These are phyloP conservation scores for Diabrotica undecimpunctata DNA, from an alignment of 1,140 invertebrate species.

Conservation along the genomic window DNA sequence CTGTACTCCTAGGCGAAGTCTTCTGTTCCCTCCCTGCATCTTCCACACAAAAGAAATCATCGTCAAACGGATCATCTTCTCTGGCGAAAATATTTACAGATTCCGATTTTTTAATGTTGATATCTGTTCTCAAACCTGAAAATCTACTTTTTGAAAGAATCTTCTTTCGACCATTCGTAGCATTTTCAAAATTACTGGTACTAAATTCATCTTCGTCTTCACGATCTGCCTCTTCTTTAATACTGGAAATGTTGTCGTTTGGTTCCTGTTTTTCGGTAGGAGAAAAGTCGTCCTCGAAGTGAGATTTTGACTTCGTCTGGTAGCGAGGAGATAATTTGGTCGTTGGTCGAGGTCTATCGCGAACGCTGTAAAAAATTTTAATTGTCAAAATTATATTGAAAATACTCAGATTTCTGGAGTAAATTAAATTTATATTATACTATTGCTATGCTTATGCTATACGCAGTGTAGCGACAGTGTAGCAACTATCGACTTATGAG, in stretches of 20 bases:
- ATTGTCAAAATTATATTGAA: background rate
- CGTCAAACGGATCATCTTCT: constrained; percentile 78
- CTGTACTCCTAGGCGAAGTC: constrained; percentile 28
- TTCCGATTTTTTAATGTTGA: constrained; percentile 68
- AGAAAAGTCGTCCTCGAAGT: constrained; percentile 73
- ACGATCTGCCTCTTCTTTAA: constrained; percentile 35
- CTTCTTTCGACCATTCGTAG: constrained; percentile 24
- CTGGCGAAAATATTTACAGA: constrained; percentile 82
- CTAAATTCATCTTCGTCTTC: constrained; percentile 36
- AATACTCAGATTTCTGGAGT: background rate
- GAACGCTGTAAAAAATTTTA: background rate
- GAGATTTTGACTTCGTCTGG: constrained; percentile 53
- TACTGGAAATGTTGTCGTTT: constrained; percentile 36
- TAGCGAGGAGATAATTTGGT: constrained; percentile 36
- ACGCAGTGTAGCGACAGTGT: too few species aligned
- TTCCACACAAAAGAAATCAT: constrained; percentile 70
- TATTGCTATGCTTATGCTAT: too few species aligned
- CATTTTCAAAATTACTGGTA: constrained; percentile 21
- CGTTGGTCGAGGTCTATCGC: constrained; percentile 11
- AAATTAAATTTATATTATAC: too few species aligned
- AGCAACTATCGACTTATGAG: too few species aligned
- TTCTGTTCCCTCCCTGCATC: constrained; percentile 5
- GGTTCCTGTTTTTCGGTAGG: constrained; percentile 49
- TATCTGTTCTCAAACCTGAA: constrained; percentile 27
- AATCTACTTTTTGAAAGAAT: constrained; percentile 30